phyloP scores from a whole-genome alignment of 1,140 invertebrate species.

The Dysdera silvatica region DNA sequence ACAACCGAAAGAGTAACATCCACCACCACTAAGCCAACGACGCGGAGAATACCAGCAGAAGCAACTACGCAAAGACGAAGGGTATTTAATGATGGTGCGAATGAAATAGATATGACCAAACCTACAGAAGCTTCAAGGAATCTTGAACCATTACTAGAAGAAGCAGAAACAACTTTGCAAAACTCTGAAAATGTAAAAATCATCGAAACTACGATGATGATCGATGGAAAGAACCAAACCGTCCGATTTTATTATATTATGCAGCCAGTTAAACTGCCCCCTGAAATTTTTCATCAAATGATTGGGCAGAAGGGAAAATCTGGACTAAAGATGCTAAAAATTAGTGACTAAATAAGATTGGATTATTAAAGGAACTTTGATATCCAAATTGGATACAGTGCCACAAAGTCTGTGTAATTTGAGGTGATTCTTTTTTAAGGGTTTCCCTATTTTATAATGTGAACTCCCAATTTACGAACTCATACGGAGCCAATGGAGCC shows the following conservation, averaged over 20 bases:
- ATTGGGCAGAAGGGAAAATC: neutral
- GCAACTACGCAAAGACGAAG: slow-evolving; percentile 7
- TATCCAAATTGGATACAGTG: too few relatives aligned
- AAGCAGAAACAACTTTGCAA: neutral
- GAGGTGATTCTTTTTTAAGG: too few relatives aligned
- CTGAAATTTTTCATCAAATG: slow-evolving; percentile 18
- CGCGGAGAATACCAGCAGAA: neutral
- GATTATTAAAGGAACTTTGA: too few relatives aligned
- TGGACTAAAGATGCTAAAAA: slow-evolving; percentile 15
- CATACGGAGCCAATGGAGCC: too few relatives aligned
- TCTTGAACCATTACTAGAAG: slow-evolving; percentile 14
- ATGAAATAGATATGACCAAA: slow-evolving; percentile 27
- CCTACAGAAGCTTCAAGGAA: neutral
- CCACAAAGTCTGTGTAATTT: too few relatives aligned
- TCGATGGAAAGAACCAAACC: slow-evolving; percentile 25
- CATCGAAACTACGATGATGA: slow-evolving; percentile 25
- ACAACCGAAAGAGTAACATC: neutral
- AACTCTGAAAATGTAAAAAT: slow-evolving; percentile 22
- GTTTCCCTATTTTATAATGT: too few relatives aligned
- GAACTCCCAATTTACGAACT: too few relatives aligned
- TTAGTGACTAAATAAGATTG: slow-evolving; percentile 12
- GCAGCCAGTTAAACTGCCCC: slow-evolving; percentile 18
- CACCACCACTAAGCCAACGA: neutral
- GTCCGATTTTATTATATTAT: slow-evolving; percentile 24
- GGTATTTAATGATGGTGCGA: neutral